Evolutionary conservation across 2,113 vertebrate species (phyloP), one percentile per base, ranked within the genome.

Genomic region (Chaetodon auriga): DNA sequence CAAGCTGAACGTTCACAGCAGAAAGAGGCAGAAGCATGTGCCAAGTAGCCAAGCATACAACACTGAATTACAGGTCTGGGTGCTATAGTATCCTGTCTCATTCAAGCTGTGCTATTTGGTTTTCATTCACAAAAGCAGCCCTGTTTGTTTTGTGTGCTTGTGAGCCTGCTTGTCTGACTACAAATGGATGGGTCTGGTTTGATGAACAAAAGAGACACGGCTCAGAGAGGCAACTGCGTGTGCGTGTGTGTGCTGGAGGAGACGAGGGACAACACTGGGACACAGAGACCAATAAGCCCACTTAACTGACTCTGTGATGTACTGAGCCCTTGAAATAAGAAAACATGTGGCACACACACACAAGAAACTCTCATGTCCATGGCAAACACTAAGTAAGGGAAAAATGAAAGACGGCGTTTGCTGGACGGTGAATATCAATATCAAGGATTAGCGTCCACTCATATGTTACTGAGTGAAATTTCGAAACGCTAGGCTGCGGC

Each of bases 81-180:
- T 62, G 43, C 58, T 53, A 61, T 23, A 66, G 49, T 80, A 82
- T 79, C 64, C 48, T 7, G 43, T 41, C 62, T 84, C 53, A 75
- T 76, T 76, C 65, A 81, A 23, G 65, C 72, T n/a, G 18, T 18
- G 15, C n/a, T 70, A 10, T 77, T 61, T 60, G 58, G 43, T 73
- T 75, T 83, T 68, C 79, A 85, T 90, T 89, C 79, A 90, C 46
- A 88, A 82, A 88, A 70, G n/a, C 49, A 68, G 49, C 66, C 30
- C 30, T 13, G 78, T 62, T 58, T 78, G 45, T 87, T 84, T 81
- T 74, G 48, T 83, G 68, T 81, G 78, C 30, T 57, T 68, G 72
- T 74, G 75, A n/a, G 81, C 41, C 48, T 82, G 71, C 61, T 73
- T 62, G 60, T 85, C 62, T 78, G 63, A 71, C 71, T 53, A 75